Evolutionary conservation across 2,888 invertebrate species (phyloP).

Genomic region (Sminthurides aquaticus): DNA sequence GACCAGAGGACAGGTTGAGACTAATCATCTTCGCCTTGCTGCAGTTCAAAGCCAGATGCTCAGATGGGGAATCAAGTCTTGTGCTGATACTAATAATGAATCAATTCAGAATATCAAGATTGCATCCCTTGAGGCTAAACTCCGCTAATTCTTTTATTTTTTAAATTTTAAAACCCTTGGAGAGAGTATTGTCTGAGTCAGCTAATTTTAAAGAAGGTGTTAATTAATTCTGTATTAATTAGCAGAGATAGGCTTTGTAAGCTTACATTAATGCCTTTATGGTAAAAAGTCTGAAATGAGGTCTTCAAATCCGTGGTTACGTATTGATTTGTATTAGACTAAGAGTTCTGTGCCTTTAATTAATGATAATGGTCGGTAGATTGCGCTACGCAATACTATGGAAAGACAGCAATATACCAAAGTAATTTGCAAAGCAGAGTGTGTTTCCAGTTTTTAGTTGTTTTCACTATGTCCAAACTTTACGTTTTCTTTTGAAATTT

Average conservation of each 20-base stretch:
- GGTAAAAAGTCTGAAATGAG: neutral
- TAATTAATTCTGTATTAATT: neutral
- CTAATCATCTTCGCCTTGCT: slow-evolving; percentile 33
- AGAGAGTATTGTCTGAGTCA: too few relatives aligned
- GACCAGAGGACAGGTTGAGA: slow-evolving; percentile 27
- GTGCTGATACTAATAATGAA: slow-evolving; percentile 30
- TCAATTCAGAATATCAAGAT: slow-evolving; percentile 37
- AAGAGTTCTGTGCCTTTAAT: neutral
- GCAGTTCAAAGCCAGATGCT: slow-evolving; percentile 37
- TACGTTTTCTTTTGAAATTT: too few relatives aligned
- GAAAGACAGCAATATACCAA: neutral
- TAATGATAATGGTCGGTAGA: neutral
- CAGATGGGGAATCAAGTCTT: slow-evolving; percentile 35
- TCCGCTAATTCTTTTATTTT: too few relatives aligned
- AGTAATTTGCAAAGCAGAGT: neutral
- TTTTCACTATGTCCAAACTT: neutral
- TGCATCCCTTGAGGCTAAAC: slow-evolving; percentile 30
- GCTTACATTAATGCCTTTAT: neutral
- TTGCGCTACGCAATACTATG: neutral
- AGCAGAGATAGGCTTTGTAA: neutral
- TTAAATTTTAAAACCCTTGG: too few relatives aligned
- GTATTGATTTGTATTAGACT: neutral
- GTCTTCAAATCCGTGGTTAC: neutral
- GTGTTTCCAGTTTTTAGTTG: neutral
- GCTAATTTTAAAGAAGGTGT: too few relatives aligned